Percentiles rank a stretch among this genome's conserved stretches.
Evolutionary conservation across 2,888 invertebrate genomes (phyloP).

Genomic region (Lymantria dispar): DNA sequence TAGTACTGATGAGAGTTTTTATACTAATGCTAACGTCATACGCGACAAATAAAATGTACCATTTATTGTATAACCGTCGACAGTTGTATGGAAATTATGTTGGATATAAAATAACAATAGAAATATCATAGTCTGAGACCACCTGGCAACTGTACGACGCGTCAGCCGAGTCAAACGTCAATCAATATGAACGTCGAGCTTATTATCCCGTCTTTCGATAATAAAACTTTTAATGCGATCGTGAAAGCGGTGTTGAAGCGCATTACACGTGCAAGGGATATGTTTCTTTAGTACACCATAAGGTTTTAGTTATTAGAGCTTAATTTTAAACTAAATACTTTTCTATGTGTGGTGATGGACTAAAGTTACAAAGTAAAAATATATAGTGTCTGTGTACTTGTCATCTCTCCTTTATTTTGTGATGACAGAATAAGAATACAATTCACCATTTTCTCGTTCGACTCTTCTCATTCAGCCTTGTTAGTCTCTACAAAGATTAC

Average conservation of each 20-base stretch:
- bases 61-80: slow-evolving; percentile 25
- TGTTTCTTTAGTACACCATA: slow-evolving; percentile 12
- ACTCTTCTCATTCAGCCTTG: no score
- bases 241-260: slow-evolving; percentile 54
- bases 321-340: background rate
- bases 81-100: slow-evolving; percentile 27
- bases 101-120: slow-evolving; percentile 31
- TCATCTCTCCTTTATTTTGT: no score
- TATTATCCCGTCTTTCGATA: slow-evolving; percentile 58
- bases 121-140: slow-evolving; percentile 38
- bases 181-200: slow-evolving; percentile 45
- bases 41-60: slow-evolving; percentile 36
- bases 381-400: no score
- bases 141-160: slow-evolving; percentile 47
- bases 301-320: slow-evolving; percentile 10
- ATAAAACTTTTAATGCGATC: slow-evolving; percentile 61
- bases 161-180: slow-evolving; percentile 51
- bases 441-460: no score
- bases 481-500: no score
- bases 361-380: no score
- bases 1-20: slow-evolving; percentile 33
- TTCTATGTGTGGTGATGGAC: no score
- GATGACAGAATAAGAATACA: no score
- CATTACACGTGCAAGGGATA: slow-evolving; percentile 25
- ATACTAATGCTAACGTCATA: slow-evolving; percentile 38